A percentile compares a stretch with the other conserved stretches of the same genome.
Evolutionary conservation across 2,797 vertebrate species (phyloP).

Genomic region (Hyperoplus immaculatus): DNA sequence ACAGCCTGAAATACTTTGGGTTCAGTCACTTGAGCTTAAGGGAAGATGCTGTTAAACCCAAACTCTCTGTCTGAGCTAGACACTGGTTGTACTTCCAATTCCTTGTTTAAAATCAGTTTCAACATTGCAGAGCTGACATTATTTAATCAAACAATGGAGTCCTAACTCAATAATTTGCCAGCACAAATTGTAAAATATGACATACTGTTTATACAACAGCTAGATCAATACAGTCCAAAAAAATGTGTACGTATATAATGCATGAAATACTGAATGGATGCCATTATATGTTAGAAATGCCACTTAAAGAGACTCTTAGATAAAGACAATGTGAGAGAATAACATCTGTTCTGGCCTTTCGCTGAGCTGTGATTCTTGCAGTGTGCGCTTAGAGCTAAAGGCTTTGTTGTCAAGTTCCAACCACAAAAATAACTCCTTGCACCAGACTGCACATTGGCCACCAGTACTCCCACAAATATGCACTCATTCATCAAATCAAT

Average conservation of each 20-base stretch:
- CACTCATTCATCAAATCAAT: conserved; percentile 88
- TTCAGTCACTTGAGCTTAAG: conserved; percentile 47
- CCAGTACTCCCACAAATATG: conserved; percentile 85
- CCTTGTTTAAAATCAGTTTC: background rate
- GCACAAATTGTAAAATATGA: conserved; percentile 13
- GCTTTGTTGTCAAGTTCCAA: conserved; percentile 81
- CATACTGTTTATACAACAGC: conserved; percentile 1
- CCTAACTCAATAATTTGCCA: background rate
- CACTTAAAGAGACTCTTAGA: conserved; percentile 30
- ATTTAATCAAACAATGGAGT: background rate
- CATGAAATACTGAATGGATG: background rate
- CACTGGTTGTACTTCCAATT: conserved; percentile 1
- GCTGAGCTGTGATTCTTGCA: conserved; percentile 72
- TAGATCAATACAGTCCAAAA: background rate
- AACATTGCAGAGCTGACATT: background rate
- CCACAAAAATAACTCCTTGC: conserved; percentile 81
- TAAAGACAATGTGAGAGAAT: conserved; percentile 41
- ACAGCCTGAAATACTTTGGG: conserved; percentile 68
- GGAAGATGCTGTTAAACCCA: conserved; percentile 67
- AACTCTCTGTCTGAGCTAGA: conserved; percentile 9
- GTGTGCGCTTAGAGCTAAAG: conserved; percentile 73
- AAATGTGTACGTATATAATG: background rate
- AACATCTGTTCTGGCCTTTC: conserved; percentile 58
- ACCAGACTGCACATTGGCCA: conserved; percentile 85
- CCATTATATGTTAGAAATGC: conserved; percentile 11